A percentile compares a stretch with the other conserved stretches of the same genome.
Evolutionary conservation across 2,888 invertebrate genomes (phyloP).

Genomic region (Phymatocera aterrima): DNA sequence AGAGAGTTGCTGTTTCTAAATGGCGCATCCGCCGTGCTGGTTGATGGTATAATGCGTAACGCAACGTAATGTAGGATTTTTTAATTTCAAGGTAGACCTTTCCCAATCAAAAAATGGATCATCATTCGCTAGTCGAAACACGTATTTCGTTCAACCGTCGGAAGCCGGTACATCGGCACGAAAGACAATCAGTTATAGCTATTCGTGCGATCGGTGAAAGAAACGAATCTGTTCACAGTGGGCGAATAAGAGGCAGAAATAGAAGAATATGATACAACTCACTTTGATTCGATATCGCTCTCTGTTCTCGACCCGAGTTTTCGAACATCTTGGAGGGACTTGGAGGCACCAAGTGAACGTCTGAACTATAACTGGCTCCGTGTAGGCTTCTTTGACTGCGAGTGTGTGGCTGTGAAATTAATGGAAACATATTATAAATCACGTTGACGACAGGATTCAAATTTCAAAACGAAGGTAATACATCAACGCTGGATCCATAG

Average conservation of each 20-base stretch:
- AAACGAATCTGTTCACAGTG: too few relatives aligned
- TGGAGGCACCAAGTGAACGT: constrained; percentile 88
- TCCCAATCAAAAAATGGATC: neutral
- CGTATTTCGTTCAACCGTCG: too few relatives aligned
- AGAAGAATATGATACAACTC: too few relatives aligned
- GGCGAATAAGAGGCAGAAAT: too few relatives aligned
- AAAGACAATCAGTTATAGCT: too few relatives aligned
- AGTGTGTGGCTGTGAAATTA: constrained; percentile 79
- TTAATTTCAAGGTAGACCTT: constrained; percentile 24
- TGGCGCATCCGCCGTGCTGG: constrained; percentile 3
- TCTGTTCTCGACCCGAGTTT: constrained; percentile 82
- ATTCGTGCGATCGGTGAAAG: too few relatives aligned
- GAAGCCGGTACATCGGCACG: too few relatives aligned
- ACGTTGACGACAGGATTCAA: neutral
- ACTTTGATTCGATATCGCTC: constrained; percentile 85
- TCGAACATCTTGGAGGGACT: constrained; percentile 88
- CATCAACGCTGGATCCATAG: neutral
- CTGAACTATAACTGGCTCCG: constrained; percentile 82
- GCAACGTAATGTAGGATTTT: too few relatives aligned
- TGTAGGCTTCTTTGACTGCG: constrained; percentile 79
- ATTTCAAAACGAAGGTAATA: neutral
- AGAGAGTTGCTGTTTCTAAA: constrained; percentile 33
- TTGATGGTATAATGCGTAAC: constrained; percentile 27
- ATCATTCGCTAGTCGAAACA: too few relatives aligned
- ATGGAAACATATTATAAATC: neutral